phyloP scores from a whole-genome alignment of 1,140 invertebrate genomes.

The Bombus breviceps region DNA sequence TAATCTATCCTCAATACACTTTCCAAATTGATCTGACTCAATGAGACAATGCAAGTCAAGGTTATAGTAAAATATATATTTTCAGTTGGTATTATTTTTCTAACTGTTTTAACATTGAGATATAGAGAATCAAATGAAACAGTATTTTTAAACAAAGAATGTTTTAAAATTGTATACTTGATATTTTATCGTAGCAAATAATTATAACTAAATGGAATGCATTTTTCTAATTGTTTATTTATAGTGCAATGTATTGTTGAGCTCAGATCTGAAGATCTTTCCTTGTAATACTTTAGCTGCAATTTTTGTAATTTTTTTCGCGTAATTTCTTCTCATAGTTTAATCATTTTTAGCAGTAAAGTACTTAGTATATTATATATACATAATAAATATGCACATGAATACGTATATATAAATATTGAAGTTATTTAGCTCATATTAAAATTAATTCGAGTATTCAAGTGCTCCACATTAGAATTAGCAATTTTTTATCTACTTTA shows the following conservation, averaged over 20 bases:
- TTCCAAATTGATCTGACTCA: neutral
- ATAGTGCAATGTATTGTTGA: neutral
- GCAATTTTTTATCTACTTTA: slow-evolving; percentile 7
- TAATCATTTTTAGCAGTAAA: neutral
- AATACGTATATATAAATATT: slow-evolving; percentile 21
- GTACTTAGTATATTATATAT: slow-evolving; percentile 22
- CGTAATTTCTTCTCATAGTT: neutral
- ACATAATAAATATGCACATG: slow-evolving; percentile 18
- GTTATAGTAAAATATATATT: neutral
- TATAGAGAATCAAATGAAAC: neutral
- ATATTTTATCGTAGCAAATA: neutral
- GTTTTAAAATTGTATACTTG: neutral
- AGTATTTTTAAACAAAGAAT: neutral
- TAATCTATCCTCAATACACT: neutral
- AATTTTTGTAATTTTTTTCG: neutral
- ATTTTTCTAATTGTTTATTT: neutral
- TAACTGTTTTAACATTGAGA: neutral
- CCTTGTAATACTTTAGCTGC: neutral
- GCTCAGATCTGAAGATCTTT: neutral
- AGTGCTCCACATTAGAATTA: neutral
- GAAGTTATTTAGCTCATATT: neutral
- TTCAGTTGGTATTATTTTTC: slow-evolving; percentile 1
- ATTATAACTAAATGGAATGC: neutral
- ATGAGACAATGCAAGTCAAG: neutral
- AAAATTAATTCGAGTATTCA: neutral